Conservation (phyloP, 2,113 vertebrate genomes). For the Podarcis muralis region DNA sequence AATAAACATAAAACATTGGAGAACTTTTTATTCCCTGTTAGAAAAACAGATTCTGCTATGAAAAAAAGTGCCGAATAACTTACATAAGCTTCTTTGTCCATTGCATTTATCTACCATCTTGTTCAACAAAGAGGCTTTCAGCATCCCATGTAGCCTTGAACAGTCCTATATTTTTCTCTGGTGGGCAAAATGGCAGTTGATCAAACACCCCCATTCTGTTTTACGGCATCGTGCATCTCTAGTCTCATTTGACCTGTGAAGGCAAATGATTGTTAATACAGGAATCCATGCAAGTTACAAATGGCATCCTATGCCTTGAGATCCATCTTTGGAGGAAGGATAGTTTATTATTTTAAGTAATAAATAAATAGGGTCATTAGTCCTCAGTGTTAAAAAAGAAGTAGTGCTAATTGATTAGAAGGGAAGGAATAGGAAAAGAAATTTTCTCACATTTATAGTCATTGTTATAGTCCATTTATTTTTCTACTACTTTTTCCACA, state of each 20-base stretch:
- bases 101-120: constrained; percentile 42
- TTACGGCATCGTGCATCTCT: not conserved
- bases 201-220: not conserved
- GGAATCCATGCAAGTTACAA: not conserved
- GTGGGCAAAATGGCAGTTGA: not conserved
- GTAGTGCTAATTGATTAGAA: not conserved
- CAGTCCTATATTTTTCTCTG: no score
- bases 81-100: constrained; percentile 53
- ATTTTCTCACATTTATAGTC: not conserved
- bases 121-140: constrained; percentile 23
- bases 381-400: not conserved
- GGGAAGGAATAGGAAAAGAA: not conserved
- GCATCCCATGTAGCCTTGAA: not conserved
- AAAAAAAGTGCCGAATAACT: constrained; percentile 20
- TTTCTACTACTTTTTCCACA: no score
- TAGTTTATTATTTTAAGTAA: no score
- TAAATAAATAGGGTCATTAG: not conserved
- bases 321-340: not conserved
- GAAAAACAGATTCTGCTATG: constrained; percentile 25
- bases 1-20: constrained; percentile 32
- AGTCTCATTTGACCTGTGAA: not conserved
- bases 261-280: not conserved
- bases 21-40: constrained; percentile 40
- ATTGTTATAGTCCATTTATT: not conserved
- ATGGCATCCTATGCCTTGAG: not conserved